phyloP scores from a whole-genome alignment of 2,888 invertebrate species.

The Lypha dubia region DNA sequence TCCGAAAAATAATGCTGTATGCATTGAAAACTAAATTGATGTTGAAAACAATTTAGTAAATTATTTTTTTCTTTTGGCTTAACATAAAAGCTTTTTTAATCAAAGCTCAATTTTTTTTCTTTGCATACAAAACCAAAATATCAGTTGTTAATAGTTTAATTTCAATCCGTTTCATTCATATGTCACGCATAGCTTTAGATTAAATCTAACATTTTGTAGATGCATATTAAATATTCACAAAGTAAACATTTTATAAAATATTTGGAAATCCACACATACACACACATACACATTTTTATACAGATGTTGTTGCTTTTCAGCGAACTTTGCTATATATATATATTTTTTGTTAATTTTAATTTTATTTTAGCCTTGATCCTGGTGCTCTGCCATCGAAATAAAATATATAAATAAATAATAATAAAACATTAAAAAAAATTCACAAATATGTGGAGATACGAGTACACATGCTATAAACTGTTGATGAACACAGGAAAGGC shows the following conservation, averaged over 20 bases:
- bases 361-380: constrained; percentile 23
- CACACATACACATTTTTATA: not conserved
- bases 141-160: not conserved
- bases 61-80: too few relatives aligned
- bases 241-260: not conserved
- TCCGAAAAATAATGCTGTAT: too few relatives aligned
- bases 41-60: too few relatives aligned
- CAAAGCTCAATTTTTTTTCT: not conserved
- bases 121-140: not conserved
- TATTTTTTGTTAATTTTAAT: constrained; percentile 8
- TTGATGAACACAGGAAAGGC: constrained; percentile 25
- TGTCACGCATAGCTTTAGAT: not conserved
- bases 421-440: not conserved
- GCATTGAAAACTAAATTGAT: too few relatives aligned
- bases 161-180: not conserved
- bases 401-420: not conserved
- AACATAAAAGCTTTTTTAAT: not conserved
- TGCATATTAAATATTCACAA: not conserved
- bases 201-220: not conserved
- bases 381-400: not conserved
- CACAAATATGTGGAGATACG: not conserved
- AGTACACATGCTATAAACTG: not conserved
- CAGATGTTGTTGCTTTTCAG: not conserved
- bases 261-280: not conserved
- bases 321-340: not conserved